Base-by-base conservation (phyloP, 2,888 invertebrate genomes). In the Dorcus parallelipipedus region DNA sequence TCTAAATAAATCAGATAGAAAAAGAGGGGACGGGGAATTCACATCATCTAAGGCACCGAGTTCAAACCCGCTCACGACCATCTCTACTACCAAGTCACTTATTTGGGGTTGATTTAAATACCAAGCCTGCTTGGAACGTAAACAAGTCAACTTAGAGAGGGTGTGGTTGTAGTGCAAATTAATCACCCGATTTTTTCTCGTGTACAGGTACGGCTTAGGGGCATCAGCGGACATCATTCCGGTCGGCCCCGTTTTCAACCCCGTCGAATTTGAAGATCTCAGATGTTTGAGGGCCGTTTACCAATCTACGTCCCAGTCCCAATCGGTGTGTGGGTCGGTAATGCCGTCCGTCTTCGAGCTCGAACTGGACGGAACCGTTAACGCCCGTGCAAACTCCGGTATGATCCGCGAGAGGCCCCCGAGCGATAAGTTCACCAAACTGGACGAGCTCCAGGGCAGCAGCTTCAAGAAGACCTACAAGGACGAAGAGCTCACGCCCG, bases 401-500 rank as follows among this genome's bases (percentile, higher is more conserved):
- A 9, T 14, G 39, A 14, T 52, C 1, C 43, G 45, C 4, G 33
- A 38, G 5, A 3, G 38, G n/a, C 10, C 33, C 17, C 38, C 26
- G 2, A 42, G 23, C 10, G 42, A 17, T 7, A 54, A 9, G 9
- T 49, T 67, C 40, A 39, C 40, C 2, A 40, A 40, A 26, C 41
- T 50, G 20, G 39, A 48, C 5, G 49, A 40, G 1, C 20, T 40
- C 6, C 38, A 3, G 23, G 49, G 3, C 7, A 14, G 9, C 20
- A 52, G 17, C 3, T 23, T 38, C 33, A 49, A 42, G 33, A 5
- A 17, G 17, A 38, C 17, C 6, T 33, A 56, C 41, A 17, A 38
- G 9, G 56, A 60, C 26, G 60, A 61, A 14, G 60, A 65, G 33
- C 58, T 74, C 53, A 75, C 75, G 1, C 64, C 69, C 0, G 71